Conservation (phyloP, 1,140 invertebrate species). For the Drosophila bocqueti region DNA sequence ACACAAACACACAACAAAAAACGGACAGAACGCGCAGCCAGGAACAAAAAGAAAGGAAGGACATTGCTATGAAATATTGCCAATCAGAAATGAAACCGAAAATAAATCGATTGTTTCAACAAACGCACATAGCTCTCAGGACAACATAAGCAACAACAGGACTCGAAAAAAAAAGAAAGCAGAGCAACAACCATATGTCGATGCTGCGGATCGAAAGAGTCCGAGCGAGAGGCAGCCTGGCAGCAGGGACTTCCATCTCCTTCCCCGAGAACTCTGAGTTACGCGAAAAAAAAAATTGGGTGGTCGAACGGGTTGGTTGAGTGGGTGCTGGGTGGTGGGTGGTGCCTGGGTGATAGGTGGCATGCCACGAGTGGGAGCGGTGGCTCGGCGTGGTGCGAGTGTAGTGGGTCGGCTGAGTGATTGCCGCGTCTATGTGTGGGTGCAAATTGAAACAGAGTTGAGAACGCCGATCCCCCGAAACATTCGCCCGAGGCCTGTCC, state of each 20-base stretch:
- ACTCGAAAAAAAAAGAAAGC: conserved; percentile 31
- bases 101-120: conserved; percentile 84
- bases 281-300: conserved; percentile 56
- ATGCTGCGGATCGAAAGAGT: conserved; percentile 22
- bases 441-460: conserved; percentile 80
- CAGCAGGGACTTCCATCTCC: not conserved
- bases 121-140: conserved; percentile 50
- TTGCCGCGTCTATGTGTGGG: conserved; percentile 65
- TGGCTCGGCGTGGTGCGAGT: not conserved
- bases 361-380: not conserved
- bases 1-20: not conserved
- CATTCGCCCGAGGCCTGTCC: conserved; percentile 3
- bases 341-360: not conserved
- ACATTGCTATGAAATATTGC: conserved; percentile 80
- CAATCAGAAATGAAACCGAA: conserved; percentile 84
- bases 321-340: not conserved
- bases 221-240: not conserved
- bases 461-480: conserved; percentile 31
- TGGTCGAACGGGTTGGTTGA: conserved; percentile 12
- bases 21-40: not conserved
- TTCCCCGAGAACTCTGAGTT: conserved; percentile 59
- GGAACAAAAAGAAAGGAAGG: conserved; percentile 21
- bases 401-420: conserved; percentile 57
- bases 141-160: conserved; percentile 45
- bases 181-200: conserved; percentile 45